Percentiles rank a stretch among this genome's conserved stretches.
phyloP scores from a whole-genome alignment of 2,797 vertebrate genomes.

The Carduelis carduelis region DNA sequence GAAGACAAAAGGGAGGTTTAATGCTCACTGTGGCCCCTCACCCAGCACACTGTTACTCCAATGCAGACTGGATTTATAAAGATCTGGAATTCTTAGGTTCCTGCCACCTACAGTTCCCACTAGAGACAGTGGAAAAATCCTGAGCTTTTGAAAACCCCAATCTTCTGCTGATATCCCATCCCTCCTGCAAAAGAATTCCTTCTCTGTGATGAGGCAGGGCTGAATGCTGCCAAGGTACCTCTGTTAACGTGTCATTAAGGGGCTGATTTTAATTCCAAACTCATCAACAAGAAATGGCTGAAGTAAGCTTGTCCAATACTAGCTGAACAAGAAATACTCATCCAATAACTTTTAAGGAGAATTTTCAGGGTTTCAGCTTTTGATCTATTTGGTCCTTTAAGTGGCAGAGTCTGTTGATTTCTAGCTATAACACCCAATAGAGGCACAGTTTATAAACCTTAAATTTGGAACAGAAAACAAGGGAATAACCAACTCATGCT shows the following conservation, averaged over 20 bases:
- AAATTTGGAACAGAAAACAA: neutral
- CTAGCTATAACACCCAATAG: neutral
- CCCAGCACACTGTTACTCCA: neutral
- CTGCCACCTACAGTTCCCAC: neutral
- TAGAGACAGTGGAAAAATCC: neutral
- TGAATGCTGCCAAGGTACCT: neutral
- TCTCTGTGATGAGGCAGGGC: neutral
- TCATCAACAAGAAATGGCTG: neutral
- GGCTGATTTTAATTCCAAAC: neutral
- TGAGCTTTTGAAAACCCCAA: neutral
- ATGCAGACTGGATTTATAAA: neutral
- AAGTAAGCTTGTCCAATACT: neutral
- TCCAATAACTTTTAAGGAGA: neutral
- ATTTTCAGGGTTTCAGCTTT: neutral
- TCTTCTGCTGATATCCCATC: neutral
- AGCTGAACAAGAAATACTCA: neutral
- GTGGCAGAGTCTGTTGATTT: neutral
- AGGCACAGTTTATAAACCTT: neutral
- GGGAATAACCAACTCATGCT: neutral
- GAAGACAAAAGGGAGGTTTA: neutral
- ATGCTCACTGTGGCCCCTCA: neutral
- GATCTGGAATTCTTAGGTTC: neutral
- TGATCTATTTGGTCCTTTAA: neutral
- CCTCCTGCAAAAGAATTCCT: neutral
- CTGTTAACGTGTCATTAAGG: neutral